These are phyloP conservation scores for Rhodinocichla rosea DNA, from an alignment of 2,113 vertebrate species.

Conservation along the genomic window DNA sequence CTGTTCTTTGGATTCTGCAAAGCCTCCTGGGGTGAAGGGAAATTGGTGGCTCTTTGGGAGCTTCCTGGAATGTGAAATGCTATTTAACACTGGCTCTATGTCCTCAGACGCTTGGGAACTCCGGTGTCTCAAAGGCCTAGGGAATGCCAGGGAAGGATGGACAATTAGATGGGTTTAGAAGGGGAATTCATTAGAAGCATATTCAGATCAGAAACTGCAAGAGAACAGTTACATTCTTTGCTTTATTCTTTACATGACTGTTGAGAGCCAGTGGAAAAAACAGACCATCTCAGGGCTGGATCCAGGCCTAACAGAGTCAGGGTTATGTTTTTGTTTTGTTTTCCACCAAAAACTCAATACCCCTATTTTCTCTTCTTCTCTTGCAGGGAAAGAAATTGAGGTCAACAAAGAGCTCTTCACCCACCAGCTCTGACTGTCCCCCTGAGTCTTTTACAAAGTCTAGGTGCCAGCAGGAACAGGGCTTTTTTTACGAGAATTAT, in stretches of 20 bases:
- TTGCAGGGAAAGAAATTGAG: not conserved
- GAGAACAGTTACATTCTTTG: not conserved
- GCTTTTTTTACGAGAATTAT: not conserved
- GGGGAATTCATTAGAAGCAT: not conserved
- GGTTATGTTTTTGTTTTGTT: constrained; percentile 28
- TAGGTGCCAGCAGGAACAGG: not conserved
- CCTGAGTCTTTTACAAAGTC: not conserved
- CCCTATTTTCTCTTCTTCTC: not conserved
- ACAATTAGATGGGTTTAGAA: not conserved
- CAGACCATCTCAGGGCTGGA: not conserved
- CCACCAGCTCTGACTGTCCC: not conserved
- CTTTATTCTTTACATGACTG: constrained; percentile 23
- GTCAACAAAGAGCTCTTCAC: not conserved
- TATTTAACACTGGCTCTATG: not conserved
- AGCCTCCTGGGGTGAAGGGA: constrained; percentile 18
- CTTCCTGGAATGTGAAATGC: constrained; percentile 47
- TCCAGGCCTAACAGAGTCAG: not conserved
- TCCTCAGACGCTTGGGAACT: not conserved
- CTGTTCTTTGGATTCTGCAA: constrained; percentile 28
- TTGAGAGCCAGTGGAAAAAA: constrained; percentile 36
- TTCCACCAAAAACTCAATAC: constrained; percentile 17
- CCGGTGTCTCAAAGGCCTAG: not conserved
- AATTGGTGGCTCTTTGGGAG: constrained; percentile 39
- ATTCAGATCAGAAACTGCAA: constrained; percentile 18
- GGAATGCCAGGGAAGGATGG: not conserved